Conservation (phyloP, 92 coral and sea anemone species). For the Epizoanthus fatuus region DNA sequence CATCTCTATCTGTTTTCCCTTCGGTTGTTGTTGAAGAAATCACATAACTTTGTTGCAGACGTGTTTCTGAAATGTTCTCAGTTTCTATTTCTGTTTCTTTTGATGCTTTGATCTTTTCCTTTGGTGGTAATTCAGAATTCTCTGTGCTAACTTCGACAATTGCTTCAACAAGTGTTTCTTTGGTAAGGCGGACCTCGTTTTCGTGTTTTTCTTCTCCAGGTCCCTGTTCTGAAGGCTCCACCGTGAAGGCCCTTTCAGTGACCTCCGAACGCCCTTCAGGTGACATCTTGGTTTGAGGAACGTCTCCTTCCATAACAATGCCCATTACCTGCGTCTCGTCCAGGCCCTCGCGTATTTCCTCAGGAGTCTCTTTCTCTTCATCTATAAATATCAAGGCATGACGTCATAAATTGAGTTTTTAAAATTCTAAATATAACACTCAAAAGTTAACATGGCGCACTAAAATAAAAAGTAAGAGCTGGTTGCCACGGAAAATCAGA, state of each 20-base stretch:
- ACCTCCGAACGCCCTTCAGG: not conserved
- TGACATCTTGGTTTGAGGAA: slow-evolving; percentile 5
- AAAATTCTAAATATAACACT: not conserved
- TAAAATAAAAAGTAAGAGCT: not conserved
- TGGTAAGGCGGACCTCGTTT: not conserved
- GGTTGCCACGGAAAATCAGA: too few relatives aligned
- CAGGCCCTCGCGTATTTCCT: slow-evolving; percentile 9
- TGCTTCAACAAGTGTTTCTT: slow-evolving; percentile 7
- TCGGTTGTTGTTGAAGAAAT: not conserved
- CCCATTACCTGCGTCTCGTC: slow-evolving; percentile 19
- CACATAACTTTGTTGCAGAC: not conserved
- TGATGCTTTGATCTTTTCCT: not conserved
- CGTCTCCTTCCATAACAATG: slow-evolving; percentile 24
- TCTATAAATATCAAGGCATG: not conserved
- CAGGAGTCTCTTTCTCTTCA: slow-evolving; percentile 19
- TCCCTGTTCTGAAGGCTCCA: not conserved
- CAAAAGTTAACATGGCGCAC: not conserved
- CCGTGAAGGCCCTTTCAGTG: not conserved
- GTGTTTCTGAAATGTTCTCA: not conserved
- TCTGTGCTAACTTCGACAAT: not conserved
- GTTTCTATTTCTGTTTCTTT: not conserved
- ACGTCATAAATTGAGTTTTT: not conserved
- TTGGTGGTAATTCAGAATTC: not conserved
- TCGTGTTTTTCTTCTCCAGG: not conserved
- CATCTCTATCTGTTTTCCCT: not conserved